Conservation (phyloP, 2,888 invertebrate genomes). For the Phasia obesa region DNA sequence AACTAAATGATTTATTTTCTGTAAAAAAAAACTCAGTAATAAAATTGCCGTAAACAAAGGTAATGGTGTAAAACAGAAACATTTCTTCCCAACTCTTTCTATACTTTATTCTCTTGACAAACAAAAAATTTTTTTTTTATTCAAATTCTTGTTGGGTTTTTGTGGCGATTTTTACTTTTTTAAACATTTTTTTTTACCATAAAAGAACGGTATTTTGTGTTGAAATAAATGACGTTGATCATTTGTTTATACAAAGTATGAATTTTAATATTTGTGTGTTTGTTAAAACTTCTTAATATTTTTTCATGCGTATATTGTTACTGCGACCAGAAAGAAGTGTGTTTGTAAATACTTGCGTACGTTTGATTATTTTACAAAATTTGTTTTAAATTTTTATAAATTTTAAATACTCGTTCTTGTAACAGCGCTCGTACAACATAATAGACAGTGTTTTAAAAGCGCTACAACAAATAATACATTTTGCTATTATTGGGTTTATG, state of each 20-base stretch:
- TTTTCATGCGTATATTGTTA: slow-evolving; percentile 20
- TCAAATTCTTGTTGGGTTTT: slow-evolving; percentile 35
- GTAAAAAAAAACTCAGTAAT: no score
- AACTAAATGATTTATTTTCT: no score
- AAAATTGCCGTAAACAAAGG: no score
- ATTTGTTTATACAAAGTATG: slow-evolving; percentile 66
- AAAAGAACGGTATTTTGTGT: slow-evolving; percentile 71
- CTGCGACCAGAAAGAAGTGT: background rate
- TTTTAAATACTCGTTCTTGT: slow-evolving; percentile 23
- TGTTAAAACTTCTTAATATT: background rate
- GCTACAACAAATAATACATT: slow-evolving; percentile 48
- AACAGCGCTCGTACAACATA: slow-evolving; percentile 4
- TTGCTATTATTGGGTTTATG: slow-evolving; percentile 54
- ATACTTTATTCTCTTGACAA: background rate
- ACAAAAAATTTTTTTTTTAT: slow-evolving; percentile 53
- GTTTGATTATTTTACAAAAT: slow-evolving; percentile 60
- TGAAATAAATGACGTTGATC: slow-evolving; percentile 65
- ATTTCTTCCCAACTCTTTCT: slow-evolving; percentile 1
- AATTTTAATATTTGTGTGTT: slow-evolving; percentile 62
- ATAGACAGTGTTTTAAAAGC: slow-evolving; percentile 34
- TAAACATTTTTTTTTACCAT: slow-evolving; percentile 40
- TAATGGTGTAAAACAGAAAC: no score
- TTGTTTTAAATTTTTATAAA: slow-evolving; percentile 28
- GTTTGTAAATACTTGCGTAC: slow-evolving; percentile 24
- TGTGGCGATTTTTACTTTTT: slow-evolving; percentile 20